A percentile compares a stretch with the other conserved stretches of the same genome.
Conservation (phyloP, 2,113 vertebrate genomes). For the Rhynchomys soricoides region DNA sequence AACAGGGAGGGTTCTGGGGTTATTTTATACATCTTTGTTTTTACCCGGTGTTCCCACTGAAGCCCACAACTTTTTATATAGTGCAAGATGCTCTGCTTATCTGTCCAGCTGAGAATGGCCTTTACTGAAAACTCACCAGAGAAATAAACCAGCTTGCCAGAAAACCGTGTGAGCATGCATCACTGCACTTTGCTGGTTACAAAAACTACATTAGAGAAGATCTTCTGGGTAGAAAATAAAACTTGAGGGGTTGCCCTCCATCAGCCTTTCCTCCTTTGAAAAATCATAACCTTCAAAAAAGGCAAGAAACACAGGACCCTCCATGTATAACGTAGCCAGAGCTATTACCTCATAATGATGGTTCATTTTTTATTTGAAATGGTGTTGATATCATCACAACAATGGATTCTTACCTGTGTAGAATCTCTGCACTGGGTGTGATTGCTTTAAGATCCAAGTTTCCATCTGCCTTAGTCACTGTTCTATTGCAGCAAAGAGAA, state of each 20-base stretch:
- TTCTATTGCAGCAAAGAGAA: background rate
- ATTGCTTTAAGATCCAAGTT: background rate
- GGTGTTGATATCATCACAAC: background rate
- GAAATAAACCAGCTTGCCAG: slow-evolving; percentile 50
- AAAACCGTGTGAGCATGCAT: slow-evolving; percentile 40
- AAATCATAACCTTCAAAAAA: slow-evolving; percentile 47
- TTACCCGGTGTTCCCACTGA: background rate
- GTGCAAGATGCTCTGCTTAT: background rate
- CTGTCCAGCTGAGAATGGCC: background rate
- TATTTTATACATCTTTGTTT: background rate
- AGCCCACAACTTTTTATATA: slow-evolving; percentile 1
- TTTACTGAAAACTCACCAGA: slow-evolving; percentile 43
- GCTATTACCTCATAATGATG: background rate
- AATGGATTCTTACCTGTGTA: background rate
- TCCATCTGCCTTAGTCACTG: background rate
- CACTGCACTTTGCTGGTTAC: background rate
- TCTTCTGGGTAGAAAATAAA: slow-evolving; percentile 36
- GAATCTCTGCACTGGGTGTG: background rate
- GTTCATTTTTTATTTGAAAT: background rate
- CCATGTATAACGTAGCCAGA: background rate
- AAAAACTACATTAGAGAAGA: background rate
- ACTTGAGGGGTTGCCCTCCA: background rate
- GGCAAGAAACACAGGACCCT: background rate
- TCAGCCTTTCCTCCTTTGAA: slow-evolving; percentile 5
- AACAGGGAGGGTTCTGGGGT: background rate